Evolutionary conservation across 1,140 invertebrate genomes (phyloP).

Genomic region (Heliconius congener): DNA sequence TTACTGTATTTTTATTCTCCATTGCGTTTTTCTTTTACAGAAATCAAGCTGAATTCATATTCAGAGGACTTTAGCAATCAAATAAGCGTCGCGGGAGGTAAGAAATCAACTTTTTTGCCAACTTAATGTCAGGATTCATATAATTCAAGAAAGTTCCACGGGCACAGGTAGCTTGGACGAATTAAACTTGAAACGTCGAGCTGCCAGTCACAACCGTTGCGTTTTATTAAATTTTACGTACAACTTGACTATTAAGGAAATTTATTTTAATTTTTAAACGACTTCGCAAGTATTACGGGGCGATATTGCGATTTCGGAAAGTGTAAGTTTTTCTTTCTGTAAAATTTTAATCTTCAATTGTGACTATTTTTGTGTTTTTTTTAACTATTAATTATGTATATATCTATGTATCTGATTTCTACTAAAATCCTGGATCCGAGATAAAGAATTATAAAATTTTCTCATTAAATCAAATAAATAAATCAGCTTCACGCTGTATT

Average conservation of each 20-base stretch:
- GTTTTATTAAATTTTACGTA: conserved; percentile 35
- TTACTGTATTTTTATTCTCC: neutral
- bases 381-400: too few relatives aligned
- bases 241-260: conserved; percentile 26
- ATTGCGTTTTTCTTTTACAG: conserved; percentile 46
- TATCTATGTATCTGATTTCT: too few relatives aligned
- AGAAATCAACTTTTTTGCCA: conserved; percentile 41
- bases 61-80: conserved; percentile 73
- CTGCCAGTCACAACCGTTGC: conserved; percentile 34
- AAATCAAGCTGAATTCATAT: conserved; percentile 74
- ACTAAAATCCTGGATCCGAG: too few relatives aligned
- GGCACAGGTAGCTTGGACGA: conserved; percentile 28
- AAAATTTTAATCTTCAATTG: neutral
- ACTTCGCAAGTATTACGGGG: neutral
- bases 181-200: conserved; percentile 33
- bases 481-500: too few relatives aligned
- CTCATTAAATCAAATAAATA: too few relatives aligned
- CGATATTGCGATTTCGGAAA: neutral
- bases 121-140: conserved; percentile 40
- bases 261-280: conserved; percentile 34
- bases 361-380: neutral
- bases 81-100: conserved; percentile 76
- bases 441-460: too few relatives aligned
- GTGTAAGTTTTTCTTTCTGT: neutral
- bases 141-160: conserved; percentile 39